Conservation (phyloP, 2,113 vertebrate genomes). For the Pseudois nayaur region DNA sequence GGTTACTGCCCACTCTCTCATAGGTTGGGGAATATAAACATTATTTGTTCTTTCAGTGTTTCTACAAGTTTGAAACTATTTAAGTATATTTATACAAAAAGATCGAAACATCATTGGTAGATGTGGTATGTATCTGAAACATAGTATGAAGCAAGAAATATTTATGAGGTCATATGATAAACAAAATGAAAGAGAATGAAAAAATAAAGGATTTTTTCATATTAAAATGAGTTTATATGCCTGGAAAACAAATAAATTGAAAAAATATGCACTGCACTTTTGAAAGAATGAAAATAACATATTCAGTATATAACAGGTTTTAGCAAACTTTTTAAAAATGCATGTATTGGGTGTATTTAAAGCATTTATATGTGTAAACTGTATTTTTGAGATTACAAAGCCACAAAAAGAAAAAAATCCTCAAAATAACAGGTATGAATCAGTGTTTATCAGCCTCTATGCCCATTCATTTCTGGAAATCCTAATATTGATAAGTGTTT, state of each 20-base stretch:
- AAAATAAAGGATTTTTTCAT: not conserved
- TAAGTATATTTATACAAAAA: not conserved
- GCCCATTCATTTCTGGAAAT: not conserved
- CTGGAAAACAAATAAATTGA: not conserved
- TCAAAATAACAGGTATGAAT: not conserved
- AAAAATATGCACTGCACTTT: not conserved
- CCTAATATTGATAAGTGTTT: not conserved
- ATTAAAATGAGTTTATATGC: not conserved
- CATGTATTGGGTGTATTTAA: not conserved
- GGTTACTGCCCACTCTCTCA: not conserved
- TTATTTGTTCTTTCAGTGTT: not conserved
- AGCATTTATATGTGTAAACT: not conserved
- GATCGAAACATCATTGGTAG: not conserved
- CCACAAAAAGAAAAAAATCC: not conserved
- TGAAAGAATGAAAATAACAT: not conserved
- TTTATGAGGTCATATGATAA: not conserved
- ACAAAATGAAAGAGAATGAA: not conserved
- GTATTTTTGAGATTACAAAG: not conserved
- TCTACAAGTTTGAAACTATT: not conserved
- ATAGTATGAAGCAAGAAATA: not conserved
- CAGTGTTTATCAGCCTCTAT: not conserved
- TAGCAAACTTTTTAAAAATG: not conserved
- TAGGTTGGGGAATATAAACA: not conserved
- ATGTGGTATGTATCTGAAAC: not conserved
- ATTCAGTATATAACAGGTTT: not conserved